Conservation (phyloP, 2,888 invertebrate species). For the Rhamphomyia laevipes region DNA sequence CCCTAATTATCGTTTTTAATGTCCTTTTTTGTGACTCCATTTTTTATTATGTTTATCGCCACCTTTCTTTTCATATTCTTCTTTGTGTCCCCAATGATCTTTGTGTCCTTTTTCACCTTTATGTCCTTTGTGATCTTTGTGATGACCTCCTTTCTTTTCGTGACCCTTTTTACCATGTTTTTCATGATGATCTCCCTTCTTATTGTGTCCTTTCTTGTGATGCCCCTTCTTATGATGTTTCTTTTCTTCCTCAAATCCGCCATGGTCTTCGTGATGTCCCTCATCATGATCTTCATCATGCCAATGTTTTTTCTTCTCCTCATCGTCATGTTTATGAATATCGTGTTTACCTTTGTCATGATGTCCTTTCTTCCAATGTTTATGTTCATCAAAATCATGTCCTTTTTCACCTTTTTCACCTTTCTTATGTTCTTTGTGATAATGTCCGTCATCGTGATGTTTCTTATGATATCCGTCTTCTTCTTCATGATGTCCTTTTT, state of each 20-base stretch:
- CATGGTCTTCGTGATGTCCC: conserved; percentile 71
- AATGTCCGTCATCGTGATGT: conserved; percentile 37
- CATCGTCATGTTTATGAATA: conserved; percentile 74
- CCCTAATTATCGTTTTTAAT: neutral
- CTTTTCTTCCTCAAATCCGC: conserved; percentile 65
- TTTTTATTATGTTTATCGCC: conserved; percentile 69
- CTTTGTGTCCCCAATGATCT: conserved; percentile 61
- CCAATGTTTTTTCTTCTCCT: conserved; percentile 76
- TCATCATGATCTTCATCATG: conserved; percentile 75
- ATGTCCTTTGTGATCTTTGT: conserved; percentile 68
- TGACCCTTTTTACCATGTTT: conserved; percentile 71
- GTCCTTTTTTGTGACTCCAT: conserved; percentile 53
- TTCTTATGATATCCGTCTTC: conserved; percentile 41
- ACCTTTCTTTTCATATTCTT: conserved; percentile 67
- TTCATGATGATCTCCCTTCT: conserved; percentile 62
- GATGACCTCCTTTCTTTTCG: conserved; percentile 68
- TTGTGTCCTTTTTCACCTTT: conserved; percentile 67
- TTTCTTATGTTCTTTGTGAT: conserved; percentile 39
- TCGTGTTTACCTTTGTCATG: conserved; percentile 78
- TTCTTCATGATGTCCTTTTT: conserved; percentile 40
- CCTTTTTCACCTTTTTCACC: conserved; percentile 43
- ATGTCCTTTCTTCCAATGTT: conserved; percentile 73
- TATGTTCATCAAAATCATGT: conserved; percentile 40
- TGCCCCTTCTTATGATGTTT: conserved; percentile 72
- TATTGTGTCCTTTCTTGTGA: conserved; percentile 69